Evolutionary conservation across 2,797 vertebrate genomes (phyloP), one percentile per base, ranked within the genome.

Genomic region (Bothrops alternatus): DNA sequence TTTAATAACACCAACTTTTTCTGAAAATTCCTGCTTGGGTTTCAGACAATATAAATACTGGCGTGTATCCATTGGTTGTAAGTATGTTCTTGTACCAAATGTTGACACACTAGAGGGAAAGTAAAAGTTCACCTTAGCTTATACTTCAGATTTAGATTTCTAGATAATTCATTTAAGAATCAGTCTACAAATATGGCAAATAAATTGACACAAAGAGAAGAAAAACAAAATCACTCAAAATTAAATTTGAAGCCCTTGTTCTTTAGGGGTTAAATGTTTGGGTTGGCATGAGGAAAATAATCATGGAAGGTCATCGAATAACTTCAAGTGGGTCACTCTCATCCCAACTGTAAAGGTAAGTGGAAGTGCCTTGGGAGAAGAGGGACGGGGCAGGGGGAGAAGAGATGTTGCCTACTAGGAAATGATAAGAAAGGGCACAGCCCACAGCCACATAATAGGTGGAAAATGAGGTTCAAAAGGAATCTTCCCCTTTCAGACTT

Each of bases 31-130:
- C 3, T 99, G 98, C 95, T 99, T 99, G 14, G 99, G 99, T 95
- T 99, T 99, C 94, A 99, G 96, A 96, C 99, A 99, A 96, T 99
- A 99, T 86, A 99, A 98, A 90, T 99, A 99, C 56, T 99, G 99
- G 69, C 99, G 98, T 0, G 99, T 99, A 97, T 99, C 99, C 98
- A 99, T 98, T 86, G 99, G 99, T 95, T 99, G 99, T 94, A 99
- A 98, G 90, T 99, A 99, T n/a, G 98, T 98, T 98, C 99, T 99
- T 94, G 99, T 98, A 3, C 99, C 99, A 97, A 99, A 99, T 0
- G 99, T 99, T 85, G 99, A 99, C 92, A 98, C 96, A 50, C 99
- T 99, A 95, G 94, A 92, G 94, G 0, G 60, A 63, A 90, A 94
- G 0, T 20, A 82, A 65, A 14, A 23, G 20, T n/a, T 89, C 1